These are phyloP conservation scores for Pectinophora gossypiella DNA, from an alignment of 1,140 invertebrate species.

Conservation along the genomic window DNA sequence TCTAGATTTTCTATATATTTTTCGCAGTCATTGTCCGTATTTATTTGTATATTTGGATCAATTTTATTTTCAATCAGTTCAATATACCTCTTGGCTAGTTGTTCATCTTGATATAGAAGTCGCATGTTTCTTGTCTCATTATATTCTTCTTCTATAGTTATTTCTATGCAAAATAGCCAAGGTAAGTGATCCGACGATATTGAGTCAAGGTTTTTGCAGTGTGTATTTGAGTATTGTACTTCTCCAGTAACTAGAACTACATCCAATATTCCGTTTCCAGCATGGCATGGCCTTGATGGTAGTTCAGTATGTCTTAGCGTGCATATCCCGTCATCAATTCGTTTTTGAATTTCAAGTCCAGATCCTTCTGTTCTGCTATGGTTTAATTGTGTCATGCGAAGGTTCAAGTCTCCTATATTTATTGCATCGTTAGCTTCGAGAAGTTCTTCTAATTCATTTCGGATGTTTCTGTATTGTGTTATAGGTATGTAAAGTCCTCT, in stretches of 20 bases:
- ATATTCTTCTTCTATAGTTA: background rate
- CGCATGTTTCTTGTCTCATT: background rate
- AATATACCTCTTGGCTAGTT: background rate
- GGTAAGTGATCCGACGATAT: constrained; percentile 1
- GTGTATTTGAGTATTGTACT: background rate
- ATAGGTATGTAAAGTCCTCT: constrained; percentile 1
- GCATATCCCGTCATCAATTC: background rate
- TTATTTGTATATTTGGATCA: background rate
- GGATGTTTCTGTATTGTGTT: background rate
- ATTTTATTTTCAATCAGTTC: background rate
- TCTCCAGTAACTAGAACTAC: constrained; percentile 5
- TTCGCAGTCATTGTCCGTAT: constrained; percentile 4
- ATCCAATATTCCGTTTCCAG: constrained; percentile 6
- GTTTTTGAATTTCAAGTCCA: background rate
- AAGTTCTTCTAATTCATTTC: background rate
- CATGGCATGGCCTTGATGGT: background rate
- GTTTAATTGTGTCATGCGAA: background rate
- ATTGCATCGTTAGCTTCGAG: background rate
- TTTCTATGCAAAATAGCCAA: background rate
- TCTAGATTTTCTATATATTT: constrained; percentile 2
- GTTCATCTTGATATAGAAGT: background rate
- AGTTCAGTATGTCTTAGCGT: background rate
- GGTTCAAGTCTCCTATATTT: constrained; percentile 7
- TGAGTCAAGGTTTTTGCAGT: background rate
- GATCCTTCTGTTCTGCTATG: background rate